phyloP scores from a whole-genome alignment of 2,113 vertebrate species.

The Zosterops borbonicus region DNA sequence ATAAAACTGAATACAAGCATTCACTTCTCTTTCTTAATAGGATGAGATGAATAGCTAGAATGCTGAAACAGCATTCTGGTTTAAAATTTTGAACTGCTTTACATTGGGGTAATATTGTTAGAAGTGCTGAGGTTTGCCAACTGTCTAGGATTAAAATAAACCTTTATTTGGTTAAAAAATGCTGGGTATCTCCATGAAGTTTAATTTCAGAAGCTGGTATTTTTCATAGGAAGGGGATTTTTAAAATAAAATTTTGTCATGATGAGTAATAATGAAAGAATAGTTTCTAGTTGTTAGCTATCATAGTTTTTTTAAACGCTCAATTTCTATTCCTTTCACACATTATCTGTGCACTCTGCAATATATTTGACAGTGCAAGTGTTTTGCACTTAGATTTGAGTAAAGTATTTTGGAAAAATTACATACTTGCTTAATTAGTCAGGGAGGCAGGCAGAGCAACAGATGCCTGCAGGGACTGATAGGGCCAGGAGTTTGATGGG shows the following conservation, averaged over 20 bases:
- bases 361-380: background rate
- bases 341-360: background rate
- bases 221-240: background rate
- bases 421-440: background rate
- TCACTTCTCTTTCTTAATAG: background rate
- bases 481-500: background rate
- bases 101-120: background rate
- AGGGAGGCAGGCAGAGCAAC: background rate
- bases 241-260: background rate
- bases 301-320: background rate
- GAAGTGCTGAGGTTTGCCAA: background rate
- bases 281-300: background rate
- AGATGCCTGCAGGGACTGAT: background rate
- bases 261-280: background rate
- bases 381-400: background rate
- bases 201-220: background rate
- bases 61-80: background rate
- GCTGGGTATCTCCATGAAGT: background rate
- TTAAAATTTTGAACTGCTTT: background rate
- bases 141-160: background rate
- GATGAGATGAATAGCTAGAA: background rate
- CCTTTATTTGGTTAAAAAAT: background rate
- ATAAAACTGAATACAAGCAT: background rate
- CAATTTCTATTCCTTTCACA: background rate
- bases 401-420: background rate